Evolutionary conservation across 2,797 vertebrate genomes (phyloP).

Genomic region (Hybognathus amarus): DNA sequence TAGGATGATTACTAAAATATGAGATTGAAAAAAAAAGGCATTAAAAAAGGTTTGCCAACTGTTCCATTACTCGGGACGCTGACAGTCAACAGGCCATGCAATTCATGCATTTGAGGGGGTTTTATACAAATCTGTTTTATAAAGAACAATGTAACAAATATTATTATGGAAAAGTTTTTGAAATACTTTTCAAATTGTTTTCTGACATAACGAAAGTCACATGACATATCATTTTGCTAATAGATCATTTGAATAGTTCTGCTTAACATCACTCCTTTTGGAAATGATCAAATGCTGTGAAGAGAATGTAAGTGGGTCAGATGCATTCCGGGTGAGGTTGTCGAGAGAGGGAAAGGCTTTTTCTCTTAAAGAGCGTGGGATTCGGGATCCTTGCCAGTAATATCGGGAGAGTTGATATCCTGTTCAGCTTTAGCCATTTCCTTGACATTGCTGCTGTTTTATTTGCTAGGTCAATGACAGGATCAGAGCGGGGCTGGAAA

Average conservation of each 20-base stretch:
- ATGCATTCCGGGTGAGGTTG: conserved; percentile 30
- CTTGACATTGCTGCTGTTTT: conserved; percentile 43
- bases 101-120: background rate
- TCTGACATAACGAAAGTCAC: background rate
- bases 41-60: background rate
- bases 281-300: background rate
- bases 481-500: conserved; percentile 35
- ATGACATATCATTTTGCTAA: background rate
- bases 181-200: background rate
- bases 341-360: conserved; percentile 27
- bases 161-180: background rate
- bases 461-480: conserved; percentile 45
- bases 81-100: background rate
- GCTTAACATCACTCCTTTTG: background rate
- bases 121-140: background rate
- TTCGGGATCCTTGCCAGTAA: conserved; percentile 44
- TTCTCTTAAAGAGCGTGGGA: conserved; percentile 51
- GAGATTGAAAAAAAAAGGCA: background rate
- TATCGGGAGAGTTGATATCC: conserved; percentile 50
- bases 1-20: background rate
- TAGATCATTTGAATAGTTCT: background rate
- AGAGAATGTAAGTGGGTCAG: conserved; percentile 38
- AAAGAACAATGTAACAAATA: background rate
- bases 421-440: conserved; percentile 45
- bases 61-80: background rate